A percentile compares a stretch with the other conserved stretches of the same genome.
These are phyloP conservation scores for Cantharis rustica DNA, from an alignment of 2,888 invertebrate species.

Conservation along the genomic window DNA sequence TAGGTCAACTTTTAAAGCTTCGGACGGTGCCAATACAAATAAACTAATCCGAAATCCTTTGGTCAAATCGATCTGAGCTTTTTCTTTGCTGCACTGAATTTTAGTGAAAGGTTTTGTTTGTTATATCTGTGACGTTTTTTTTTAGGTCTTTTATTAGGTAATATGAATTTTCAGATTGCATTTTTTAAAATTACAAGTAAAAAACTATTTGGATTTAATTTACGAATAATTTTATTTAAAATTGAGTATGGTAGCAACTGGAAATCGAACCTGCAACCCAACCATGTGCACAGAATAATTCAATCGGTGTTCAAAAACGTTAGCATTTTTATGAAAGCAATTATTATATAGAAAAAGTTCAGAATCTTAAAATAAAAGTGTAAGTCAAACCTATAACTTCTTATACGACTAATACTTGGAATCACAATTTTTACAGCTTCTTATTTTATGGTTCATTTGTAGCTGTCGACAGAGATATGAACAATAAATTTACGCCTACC, in stretches of 20 bases:
- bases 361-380: background rate
- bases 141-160: background rate
- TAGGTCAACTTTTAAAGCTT: slow-evolving; percentile 3
- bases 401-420: slow-evolving; percentile 5
- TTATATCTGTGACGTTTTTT: background rate
- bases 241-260: no score
- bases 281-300: no score
- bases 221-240: no score
- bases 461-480: background rate
- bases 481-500: slow-evolving; percentile 1
- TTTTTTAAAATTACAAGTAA: background rate
- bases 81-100: slow-evolving; percentile 17
- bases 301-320: background rate
- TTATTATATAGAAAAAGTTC: background rate
- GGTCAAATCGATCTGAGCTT: slow-evolving; percentile 10
- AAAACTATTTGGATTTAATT: no score
- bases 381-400: background rate
- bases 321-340: background rate
- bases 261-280: no score
- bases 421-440: background rate
- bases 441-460: slow-evolving; percentile 4
- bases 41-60: slow-evolving; percentile 15
- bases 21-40: slow-evolving; percentile 18
- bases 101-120: slow-evolving; percentile 4
- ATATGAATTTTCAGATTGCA: background rate